Percentiles rank a stretch among this genome's conserved stretches.
Conservation (phyloP, 2,888 invertebrate genomes). For the Galerucella pusilla region DNA sequence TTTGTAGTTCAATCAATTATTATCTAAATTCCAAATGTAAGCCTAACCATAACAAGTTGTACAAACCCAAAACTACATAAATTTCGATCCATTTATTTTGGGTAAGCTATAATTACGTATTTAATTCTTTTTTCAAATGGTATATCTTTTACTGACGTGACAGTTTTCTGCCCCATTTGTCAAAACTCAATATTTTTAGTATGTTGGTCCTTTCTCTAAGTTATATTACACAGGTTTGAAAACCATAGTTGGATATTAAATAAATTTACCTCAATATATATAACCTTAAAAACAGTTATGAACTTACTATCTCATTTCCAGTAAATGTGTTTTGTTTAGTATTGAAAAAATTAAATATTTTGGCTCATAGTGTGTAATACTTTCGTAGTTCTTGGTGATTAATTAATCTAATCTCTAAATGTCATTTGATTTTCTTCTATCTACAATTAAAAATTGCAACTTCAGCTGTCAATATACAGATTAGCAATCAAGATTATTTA, state of each 20-base stretch:
- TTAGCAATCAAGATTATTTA: background rate
- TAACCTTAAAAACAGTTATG: background rate
- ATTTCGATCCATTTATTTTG: background rate
- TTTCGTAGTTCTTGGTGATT: too few relatives aligned
- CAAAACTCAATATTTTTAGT: background rate
- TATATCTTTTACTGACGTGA: background rate
- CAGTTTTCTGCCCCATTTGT: background rate
- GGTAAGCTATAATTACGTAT: background rate
- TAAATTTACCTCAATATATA: background rate
- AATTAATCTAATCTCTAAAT: too few relatives aligned
- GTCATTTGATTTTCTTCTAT: background rate
- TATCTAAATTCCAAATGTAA: background rate
- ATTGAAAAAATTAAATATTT: background rate
- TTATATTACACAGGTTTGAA: background rate
- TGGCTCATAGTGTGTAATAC: too few relatives aligned
- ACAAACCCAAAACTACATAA: background rate
- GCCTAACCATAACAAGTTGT: background rate
- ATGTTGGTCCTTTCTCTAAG: background rate
- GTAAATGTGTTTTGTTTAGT: background rate
- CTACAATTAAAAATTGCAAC: background rate
- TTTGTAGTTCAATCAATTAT: background rate
- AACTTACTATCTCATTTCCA: background rate
- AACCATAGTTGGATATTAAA: background rate
- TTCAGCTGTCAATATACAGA: slow-evolving; percentile 3
- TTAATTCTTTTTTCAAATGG: background rate